Evolutionary conservation across 2,888 invertebrate genomes (phyloP).

Genomic region (Ommatoiulus sabulosus): DNA sequence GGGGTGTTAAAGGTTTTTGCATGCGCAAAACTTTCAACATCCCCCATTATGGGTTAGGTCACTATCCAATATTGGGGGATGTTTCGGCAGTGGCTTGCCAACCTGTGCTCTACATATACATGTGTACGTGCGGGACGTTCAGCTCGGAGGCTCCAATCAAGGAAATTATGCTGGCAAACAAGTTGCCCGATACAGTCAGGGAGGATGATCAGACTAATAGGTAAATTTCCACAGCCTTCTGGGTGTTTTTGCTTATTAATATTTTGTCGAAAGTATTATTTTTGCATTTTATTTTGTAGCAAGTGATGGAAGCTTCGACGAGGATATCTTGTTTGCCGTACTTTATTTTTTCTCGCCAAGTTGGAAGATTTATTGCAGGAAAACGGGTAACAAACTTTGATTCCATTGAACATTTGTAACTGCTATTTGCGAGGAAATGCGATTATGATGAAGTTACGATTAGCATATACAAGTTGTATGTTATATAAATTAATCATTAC

Average conservation of each 20-base stretch:
- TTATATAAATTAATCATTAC: no score
- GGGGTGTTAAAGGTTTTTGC: no score
- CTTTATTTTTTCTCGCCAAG: background rate
- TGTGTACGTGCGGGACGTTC: slow-evolving; percentile 53
- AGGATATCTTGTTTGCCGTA: slow-evolving; percentile 23
- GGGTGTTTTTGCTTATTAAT: background rate
- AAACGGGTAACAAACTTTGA: no score
- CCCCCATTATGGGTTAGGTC: no score
- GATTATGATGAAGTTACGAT: no score
- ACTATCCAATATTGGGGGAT: no score
- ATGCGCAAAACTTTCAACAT: no score
- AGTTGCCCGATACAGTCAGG: background rate
- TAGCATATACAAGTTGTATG: no score
- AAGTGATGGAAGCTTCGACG: background rate
- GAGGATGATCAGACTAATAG: no score
- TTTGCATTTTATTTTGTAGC: background rate
- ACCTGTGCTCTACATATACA: slow-evolving; percentile 50
- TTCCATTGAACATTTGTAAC: no score
- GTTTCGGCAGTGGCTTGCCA: background rate
- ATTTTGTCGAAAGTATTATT: background rate
- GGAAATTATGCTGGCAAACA: slow-evolving; percentile 45
- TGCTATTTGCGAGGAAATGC: no score
- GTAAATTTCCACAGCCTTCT: no score
- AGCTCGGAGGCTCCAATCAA: slow-evolving; percentile 37
- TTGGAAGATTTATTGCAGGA: background rate